Conservation (phyloP, 2,113 vertebrate species). For the Tragelaphus scriptus region DNA sequence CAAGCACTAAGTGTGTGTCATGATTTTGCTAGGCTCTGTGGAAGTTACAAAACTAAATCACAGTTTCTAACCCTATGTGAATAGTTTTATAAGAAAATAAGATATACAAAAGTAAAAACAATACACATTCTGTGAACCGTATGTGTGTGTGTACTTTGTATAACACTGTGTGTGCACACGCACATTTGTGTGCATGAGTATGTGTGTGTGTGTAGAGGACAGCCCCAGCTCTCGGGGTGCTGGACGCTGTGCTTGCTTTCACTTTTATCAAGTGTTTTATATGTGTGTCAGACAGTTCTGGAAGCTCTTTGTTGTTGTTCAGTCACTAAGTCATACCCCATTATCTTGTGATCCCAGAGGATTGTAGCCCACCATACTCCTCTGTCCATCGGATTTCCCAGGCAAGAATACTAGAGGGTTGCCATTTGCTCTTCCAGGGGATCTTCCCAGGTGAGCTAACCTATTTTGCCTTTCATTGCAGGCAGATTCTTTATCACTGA, state of each 20-base stretch:
- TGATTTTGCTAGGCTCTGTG: not conserved
- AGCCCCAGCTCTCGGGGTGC: not conserved
- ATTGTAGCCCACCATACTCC: not conserved
- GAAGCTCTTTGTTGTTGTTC: not conserved
- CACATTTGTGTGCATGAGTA: not conserved
- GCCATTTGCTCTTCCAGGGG: not conserved
- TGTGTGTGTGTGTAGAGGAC: not conserved
- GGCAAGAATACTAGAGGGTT: not conserved
- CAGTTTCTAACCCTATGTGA: not conserved
- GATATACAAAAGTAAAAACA: not conserved
- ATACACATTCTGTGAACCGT: not conserved
- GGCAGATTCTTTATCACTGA: not conserved
- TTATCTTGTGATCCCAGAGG: not conserved
- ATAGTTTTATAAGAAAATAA: not conserved
- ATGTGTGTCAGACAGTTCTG: not conserved
- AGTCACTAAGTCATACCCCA: not conserved
- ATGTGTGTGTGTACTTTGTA: not conserved
- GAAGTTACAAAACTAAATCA: not conserved
- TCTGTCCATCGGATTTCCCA: not conserved
- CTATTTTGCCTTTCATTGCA: not conserved
- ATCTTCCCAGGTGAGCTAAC: not conserved
- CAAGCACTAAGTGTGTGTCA: not conserved
- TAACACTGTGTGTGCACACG: not conserved
- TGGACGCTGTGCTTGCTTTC: not conserved
- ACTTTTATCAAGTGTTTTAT: not conserved